Evolutionary conservation across 2,888 invertebrate species (phyloP), one percentile per base, ranked within the genome.

Genomic region (Nineta flava): DNA sequence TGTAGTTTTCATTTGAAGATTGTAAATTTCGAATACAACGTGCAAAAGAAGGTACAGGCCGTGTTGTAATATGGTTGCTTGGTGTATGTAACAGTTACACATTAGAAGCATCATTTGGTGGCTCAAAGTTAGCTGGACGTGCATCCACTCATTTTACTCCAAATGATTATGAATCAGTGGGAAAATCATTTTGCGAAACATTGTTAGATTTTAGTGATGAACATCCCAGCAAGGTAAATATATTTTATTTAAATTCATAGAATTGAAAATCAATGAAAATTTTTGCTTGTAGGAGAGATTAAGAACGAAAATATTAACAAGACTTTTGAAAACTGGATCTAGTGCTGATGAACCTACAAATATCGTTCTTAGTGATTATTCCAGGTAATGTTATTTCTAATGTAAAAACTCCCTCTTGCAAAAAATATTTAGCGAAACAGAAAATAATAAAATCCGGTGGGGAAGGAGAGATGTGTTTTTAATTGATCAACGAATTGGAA

Each of bases 61-160:
- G 95, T 51, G 87, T 95, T 9, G 93, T 94, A 1, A 85, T 93
- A 60, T 94, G 93, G 93, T 86, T 92, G 76, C 79, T 94, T 76
- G 94, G 94, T 19, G 87, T 94, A 44, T 82, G 85, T 51, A 92
- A 94, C 61, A 94, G 93, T 65, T 95, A 90, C 63, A 95, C 94
- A 4, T 80, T 95, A 77, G 95, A 95, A 70, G 92, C 94, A 7
- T 93, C 94, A 1, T 88, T 94, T 65, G 91, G 90, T 47, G 95
- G 94, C 9, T 87, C 93, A 2, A 81, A 81, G 54, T 67, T 92
- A 50, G 90, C 90, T 2, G 81, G 83, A 43, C 77, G 87, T 62
- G 74, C 76, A 57, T 85, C 84, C 5, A 87, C 87, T 16, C 94
- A 94, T 65, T 94, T 93, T 63, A 81, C 79, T 21, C 80, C 80